Conservation (phyloP, 2,797 vertebrate species). For the Hoplostethus atlanticus region DNA sequence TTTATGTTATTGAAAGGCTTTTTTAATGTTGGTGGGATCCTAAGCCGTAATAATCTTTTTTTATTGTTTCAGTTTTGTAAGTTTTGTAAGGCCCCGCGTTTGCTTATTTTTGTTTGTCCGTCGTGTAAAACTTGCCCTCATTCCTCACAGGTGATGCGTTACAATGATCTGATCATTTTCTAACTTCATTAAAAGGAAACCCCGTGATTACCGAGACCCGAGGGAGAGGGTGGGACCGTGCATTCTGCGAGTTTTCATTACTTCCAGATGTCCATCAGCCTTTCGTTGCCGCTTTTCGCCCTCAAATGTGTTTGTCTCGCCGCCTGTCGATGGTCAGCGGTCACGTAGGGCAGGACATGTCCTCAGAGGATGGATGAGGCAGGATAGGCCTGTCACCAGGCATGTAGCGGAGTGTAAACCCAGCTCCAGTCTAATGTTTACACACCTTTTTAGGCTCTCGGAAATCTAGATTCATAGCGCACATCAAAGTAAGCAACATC, state of each 20-base stretch:
- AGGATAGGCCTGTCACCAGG: constrained; percentile 28
- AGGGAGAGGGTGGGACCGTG: constrained; percentile 85
- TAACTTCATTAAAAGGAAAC: constrained; percentile 57
- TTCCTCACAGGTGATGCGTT: constrained; percentile 13
- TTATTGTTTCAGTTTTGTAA: too few species aligned
- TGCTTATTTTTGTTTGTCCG: neutral
- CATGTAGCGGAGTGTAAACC: neutral
- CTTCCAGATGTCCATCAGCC: constrained; percentile 86
- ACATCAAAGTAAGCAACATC: too few species aligned
- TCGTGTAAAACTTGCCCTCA: constrained; percentile 18
- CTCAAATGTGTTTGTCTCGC: constrained; percentile 53
- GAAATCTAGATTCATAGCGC: too few species aligned
- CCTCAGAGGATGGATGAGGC: constrained; percentile 24
- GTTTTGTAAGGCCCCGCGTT: too few species aligned
- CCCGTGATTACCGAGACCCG: constrained; percentile 65
- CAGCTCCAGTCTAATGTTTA: too few species aligned
- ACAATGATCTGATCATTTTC: constrained; percentile 23
- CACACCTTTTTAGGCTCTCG: too few species aligned
- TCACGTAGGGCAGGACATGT: constrained; percentile 14
- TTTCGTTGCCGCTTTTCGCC: constrained; percentile 52
- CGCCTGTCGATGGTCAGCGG: constrained; percentile 30
- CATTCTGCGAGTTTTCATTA: constrained; percentile 80
- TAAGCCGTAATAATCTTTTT: too few species aligned
- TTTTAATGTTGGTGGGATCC: neutral
- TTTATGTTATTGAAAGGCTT: constrained; percentile 7